These are phyloP conservation scores for Isurus oxyrinchus DNA, from an alignment of 2,113 vertebrate genomes.

Conservation along the genomic window DNA sequence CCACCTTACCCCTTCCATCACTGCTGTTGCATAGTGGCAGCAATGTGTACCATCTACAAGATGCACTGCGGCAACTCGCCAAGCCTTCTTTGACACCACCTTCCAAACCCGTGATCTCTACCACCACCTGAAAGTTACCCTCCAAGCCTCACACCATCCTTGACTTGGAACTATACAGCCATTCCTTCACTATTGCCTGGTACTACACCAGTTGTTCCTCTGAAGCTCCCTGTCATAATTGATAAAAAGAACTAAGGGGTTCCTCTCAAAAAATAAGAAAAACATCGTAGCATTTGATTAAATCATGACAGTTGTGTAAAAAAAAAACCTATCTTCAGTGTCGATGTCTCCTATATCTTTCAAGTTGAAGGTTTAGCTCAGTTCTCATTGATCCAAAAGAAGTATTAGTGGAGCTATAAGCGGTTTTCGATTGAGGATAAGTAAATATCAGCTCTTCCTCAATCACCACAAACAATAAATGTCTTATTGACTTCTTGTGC, in stretches of 20 bases:
- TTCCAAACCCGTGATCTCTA: neutral
- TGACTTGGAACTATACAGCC: neutral
- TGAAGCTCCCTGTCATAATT: neutral
- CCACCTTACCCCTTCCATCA: neutral
- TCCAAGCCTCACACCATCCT: neutral
- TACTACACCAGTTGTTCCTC: too few relatives aligned
- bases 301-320: neutral
- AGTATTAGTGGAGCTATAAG: slow-evolving; percentile 13
- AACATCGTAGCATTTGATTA: neutral
- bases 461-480: slow-evolving; percentile 27
- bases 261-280: neutral
- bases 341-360: neutral
- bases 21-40: neutral
- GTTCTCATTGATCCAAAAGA: slow-evolving; percentile 22
- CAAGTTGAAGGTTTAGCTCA: neutral
- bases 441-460: slow-evolving; percentile 6
- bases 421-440: slow-evolving; percentile 24
- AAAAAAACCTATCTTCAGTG: neutral
- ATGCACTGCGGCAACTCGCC: neutral
- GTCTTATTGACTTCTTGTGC: neutral
- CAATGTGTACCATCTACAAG: neutral
- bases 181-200: neutral
- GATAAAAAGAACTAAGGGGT: neutral
- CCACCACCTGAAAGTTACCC: neutral
- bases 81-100: neutral